Base-by-base conservation (phyloP, 2,888 invertebrate genomes). In the Exocentrus adspersus region DNA sequence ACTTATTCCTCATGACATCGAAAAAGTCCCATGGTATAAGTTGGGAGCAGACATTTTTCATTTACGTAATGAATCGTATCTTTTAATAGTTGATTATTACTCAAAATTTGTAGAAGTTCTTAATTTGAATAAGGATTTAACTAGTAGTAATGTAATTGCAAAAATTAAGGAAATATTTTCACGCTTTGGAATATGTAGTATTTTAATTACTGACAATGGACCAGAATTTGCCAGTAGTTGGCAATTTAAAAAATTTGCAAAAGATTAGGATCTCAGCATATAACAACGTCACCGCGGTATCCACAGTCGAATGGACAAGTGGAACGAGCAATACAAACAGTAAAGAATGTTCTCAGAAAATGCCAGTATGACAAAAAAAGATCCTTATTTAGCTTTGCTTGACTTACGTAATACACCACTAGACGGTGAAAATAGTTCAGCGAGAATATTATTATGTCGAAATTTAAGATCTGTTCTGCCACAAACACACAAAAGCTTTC, bases 361-460 rank as follows among this genome's bases (percentile, higher is more conserved):
- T 51, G 66, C 28, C 12, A 21, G 12, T 17, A 66, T 37, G 60
- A 68, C 45, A 60, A 60, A 0, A 50, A 65, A 37, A 72, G 70
- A 67, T 67, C 64, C 24, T 3, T 71, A 65, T 42, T 21, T 72
- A 51, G 71, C 64, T 50, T 62, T 68, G 7, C 48, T 72, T 3
- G 41, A 64, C 14, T 60, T 62, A 43, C 69, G 64, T 21, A 65
- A 57, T 24, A 73, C 72, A 50, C 68, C 72, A 7, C 66, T 72
- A 58, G 41, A 64, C 9, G 59, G 63, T 12, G 53, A 70, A 64
- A 68, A 72, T 32, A 57, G 71, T 46, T 72, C 73, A 7, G 59
- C 66, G 21, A 63, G 70, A 42, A 12, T 71, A 19, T 58, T 71
- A 32, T 70, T 72, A 70, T 72, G 69, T 42, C 61, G 71, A 62